Percentiles rank a stretch among this genome's conserved stretches.
These are phyloP conservation scores for Aphaenogaster floridana DNA, from an alignment of 1,140 invertebrate genomes.

Conservation along the genomic window DNA sequence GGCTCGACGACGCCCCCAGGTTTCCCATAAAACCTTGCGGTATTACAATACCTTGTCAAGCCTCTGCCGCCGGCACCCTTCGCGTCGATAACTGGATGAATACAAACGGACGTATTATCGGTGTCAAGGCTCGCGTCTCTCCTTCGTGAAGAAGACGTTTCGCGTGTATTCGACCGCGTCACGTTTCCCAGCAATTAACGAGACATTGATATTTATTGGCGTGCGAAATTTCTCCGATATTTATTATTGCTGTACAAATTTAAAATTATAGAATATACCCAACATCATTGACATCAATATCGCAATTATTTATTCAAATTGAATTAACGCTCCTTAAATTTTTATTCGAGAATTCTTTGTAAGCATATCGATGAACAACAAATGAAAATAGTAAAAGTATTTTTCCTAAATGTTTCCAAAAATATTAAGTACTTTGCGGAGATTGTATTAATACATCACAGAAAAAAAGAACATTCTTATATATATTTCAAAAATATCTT, in stretches of 20 bases:
- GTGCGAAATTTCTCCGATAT: conserved; percentile 3
- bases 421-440: neutral
- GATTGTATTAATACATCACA: neutral
- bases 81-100: conserved; percentile 82
- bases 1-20: conserved; percentile 75
- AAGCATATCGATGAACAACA: neutral
- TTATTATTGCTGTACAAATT: neutral
- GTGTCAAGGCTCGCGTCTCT: conserved; percentile 45
- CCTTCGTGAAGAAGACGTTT: conserved; percentile 33
- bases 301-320: neutral
- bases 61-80: conserved; percentile 64
- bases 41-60: conserved; percentile 82
- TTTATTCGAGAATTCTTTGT: neutral
- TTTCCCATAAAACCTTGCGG: conserved; percentile 83
- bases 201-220: conserved; percentile 32
- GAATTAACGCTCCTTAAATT: neutral
- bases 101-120: conserved; percentile 83
- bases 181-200: conserved; percentile 3
- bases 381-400: neutral
- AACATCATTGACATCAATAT: neutral
- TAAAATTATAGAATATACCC: neutral
- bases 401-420: neutral
- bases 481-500: no score
- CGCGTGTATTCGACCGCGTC: neutral
- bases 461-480: no score